Evolutionary conservation across 2,113 vertebrate genomes (phyloP).

Genomic region (Melanocharis versteri): DNA sequence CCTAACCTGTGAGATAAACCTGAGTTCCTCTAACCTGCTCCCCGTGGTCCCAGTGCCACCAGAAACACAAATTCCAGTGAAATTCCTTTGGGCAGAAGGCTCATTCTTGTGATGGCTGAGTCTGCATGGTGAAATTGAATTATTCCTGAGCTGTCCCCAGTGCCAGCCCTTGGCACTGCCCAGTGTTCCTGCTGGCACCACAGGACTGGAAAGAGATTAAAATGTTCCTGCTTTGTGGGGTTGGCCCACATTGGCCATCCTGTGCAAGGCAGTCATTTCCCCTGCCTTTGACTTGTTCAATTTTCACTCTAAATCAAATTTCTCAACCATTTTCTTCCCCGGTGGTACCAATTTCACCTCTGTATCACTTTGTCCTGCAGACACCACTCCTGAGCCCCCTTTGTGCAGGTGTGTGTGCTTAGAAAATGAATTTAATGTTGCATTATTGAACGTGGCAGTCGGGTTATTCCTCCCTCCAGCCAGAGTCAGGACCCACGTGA

Average conservation of each 20-base stretch:
- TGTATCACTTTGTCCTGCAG: not conserved
- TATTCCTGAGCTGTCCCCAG: not conserved
- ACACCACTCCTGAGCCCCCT: not conserved
- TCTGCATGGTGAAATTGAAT: rapidly evolving
- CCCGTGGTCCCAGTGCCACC: not conserved
- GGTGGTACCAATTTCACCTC: not conserved
- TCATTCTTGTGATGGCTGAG: rapidly evolving
- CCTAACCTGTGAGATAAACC: not conserved
- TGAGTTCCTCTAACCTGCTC: not conserved
- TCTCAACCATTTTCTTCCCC: not conserved
- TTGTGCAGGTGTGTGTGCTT: not conserved
- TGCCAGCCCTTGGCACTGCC: not conserved
- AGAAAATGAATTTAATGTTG: not conserved
- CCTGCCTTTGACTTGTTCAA: rapidly evolving
- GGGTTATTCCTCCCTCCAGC: not conserved
- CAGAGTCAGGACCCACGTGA: not conserved
- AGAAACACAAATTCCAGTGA: rapidly evolving
- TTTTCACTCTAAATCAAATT: not conserved
- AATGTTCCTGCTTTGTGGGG: rapidly evolving
- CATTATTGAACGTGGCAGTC: rapidly evolving
- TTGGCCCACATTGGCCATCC: rapidly evolving
- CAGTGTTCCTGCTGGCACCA: rapidly evolving
- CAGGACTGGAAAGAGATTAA: too few relatives aligned
- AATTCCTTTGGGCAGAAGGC: not conserved
- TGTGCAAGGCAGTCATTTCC: not conserved